phyloP scores from a whole-genome alignment of 2,113 vertebrate species.

The Corynorhinus townsendii region DNA sequence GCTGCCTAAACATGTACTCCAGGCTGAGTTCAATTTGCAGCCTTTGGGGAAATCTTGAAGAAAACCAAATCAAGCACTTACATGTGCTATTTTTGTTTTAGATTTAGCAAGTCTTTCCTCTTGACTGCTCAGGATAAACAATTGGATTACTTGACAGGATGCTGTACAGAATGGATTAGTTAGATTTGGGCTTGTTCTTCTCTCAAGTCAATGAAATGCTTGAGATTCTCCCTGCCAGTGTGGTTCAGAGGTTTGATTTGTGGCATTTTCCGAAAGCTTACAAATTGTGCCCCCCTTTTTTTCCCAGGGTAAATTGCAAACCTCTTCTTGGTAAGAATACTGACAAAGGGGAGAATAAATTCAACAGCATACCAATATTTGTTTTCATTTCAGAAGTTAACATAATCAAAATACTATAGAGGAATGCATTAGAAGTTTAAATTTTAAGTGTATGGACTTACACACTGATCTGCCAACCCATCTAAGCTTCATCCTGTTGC shows the following conservation, averaged over 20 bases:
- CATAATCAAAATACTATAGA: background rate
- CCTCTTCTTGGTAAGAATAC: background rate
- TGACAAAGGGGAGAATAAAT: background rate
- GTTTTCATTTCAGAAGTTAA: conserved; percentile 29
- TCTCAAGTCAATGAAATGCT: conserved; percentile 41
- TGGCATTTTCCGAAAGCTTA: background rate
- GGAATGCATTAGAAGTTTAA: background rate
- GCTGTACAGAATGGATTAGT: conserved; percentile 61
- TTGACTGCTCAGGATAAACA: conserved; percentile 61
- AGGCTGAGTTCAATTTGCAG: conserved; percentile 4
- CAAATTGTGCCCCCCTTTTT: background rate
- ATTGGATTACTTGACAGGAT: conserved; percentile 62
- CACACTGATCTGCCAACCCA: background rate
- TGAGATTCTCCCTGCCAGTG: background rate
- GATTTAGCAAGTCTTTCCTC: conserved; percentile 56
- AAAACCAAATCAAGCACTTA: conserved; percentile 46
- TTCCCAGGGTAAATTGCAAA: background rate
- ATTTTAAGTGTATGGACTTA: background rate
- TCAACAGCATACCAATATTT: background rate
- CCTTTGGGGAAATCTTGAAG: conserved; percentile 38
- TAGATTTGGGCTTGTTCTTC: conserved; percentile 33
- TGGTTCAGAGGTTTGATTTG: conserved; percentile 28
- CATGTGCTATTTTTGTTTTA: conserved; percentile 47
- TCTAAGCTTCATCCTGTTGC: background rate
- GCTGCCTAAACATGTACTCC: background rate